These are phyloP conservation scores for Elaphurus davidianus DNA, from an alignment of 2,113 vertebrate genomes.

Conservation along the genomic window DNA sequence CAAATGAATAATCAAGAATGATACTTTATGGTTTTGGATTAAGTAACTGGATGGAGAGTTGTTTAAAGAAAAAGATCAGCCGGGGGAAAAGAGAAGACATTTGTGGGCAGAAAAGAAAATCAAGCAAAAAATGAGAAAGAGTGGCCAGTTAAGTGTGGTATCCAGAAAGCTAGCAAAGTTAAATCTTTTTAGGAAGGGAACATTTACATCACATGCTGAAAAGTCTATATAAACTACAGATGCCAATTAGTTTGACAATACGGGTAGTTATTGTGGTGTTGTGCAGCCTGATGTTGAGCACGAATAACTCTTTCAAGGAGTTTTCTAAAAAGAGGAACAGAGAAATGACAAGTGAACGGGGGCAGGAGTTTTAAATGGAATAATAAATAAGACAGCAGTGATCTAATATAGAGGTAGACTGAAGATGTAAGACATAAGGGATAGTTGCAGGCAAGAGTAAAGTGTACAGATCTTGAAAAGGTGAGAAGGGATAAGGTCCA, in stretches of 20 bases:
- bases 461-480: not conserved
- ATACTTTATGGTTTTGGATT: not conserved
- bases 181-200: not conserved
- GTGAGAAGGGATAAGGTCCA: not conserved
- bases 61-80: not conserved
- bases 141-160: not conserved
- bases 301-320: not conserved
- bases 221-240: not conserved
- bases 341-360: not conserved
- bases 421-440: not conserved
- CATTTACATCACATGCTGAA: not conserved
- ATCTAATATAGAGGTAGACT: not conserved
- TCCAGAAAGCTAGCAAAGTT: not conserved
- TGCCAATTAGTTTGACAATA: not conserved
- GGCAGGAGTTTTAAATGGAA: not conserved
- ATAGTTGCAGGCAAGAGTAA: not conserved
- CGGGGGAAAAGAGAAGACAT: not conserved
- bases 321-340: not conserved
- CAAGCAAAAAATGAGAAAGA: not conserved
- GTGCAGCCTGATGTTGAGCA: not conserved
- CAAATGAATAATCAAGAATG: not conserved
- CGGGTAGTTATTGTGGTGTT: not conserved
- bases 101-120: not conserved
- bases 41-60: not conserved
- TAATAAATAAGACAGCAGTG: not conserved